Evolutionary conservation across 2,797 vertebrate species (phyloP).

Genomic region (Thaleichthys pacificus): DNA sequence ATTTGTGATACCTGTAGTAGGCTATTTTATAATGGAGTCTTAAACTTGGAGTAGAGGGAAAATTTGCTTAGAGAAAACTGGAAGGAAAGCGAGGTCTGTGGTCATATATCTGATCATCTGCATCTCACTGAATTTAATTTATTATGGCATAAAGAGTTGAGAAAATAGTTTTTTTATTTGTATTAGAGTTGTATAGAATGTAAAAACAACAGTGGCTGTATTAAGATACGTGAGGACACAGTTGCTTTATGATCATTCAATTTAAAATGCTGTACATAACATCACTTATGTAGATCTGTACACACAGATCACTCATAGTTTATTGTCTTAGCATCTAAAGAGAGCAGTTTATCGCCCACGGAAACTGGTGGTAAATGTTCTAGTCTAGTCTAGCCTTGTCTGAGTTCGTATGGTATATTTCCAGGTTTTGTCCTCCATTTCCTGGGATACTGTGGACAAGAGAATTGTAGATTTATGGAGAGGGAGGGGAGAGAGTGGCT

Average conservation of each 20-base stretch:
- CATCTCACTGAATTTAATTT: background rate
- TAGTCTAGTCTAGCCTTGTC: constrained; percentile 27
- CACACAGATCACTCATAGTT: constrained; percentile 12
- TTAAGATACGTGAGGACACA: background rate
- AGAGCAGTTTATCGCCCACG: constrained; percentile 16
- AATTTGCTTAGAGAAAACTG: background rate
- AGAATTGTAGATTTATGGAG: constrained; percentile 44
- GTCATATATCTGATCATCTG: background rate
- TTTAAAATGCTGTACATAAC: background rate
- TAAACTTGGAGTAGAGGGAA: background rate
- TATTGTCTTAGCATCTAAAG: constrained; percentile 18
- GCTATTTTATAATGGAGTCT: too few species aligned
- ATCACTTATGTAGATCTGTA: background rate
- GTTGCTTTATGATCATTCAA: background rate
- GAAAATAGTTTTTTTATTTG: background rate
- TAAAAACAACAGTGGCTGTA: background rate
- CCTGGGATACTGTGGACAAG: constrained; percentile 22
- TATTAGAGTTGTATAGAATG: background rate
- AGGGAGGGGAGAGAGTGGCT: constrained; percentile 30
- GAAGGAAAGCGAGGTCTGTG: background rate
- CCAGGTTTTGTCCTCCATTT: constrained; percentile 51
- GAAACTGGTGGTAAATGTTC: constrained; percentile 24
- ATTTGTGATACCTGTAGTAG: too few species aligned
- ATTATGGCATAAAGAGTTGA: background rate
- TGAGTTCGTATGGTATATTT: constrained; percentile 46